A percentile compares a stretch with the other conserved stretches of the same genome.
Evolutionary conservation across 1,140 invertebrate species (phyloP).

Genomic region (Fopius arisanus): DNA sequence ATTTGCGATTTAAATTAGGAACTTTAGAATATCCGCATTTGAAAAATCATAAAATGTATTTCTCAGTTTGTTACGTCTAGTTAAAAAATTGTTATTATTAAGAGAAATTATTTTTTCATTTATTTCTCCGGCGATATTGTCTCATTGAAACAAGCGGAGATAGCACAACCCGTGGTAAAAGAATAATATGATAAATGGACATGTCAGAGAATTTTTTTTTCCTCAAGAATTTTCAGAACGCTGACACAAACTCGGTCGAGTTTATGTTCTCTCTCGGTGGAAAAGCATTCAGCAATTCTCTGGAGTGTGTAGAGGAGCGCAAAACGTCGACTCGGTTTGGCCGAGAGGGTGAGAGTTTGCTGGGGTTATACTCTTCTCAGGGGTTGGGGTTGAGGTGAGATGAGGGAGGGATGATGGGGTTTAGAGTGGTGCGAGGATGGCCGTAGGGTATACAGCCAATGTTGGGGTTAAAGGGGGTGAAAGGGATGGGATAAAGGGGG

Average conservation of each 20-base stretch:
- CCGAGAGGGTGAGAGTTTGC: conserved; percentile 2
- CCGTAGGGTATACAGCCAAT: background rate
- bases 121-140: too few species aligned
- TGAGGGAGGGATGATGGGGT: conserved; percentile 13
- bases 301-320: conserved; percentile 23
- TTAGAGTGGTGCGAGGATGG: conserved; percentile 12
- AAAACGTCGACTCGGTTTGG: conserved; percentile 6
- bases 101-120: too few species aligned
- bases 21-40: too few species aligned
- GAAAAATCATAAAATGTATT: too few species aligned
- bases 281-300: conserved; percentile 35
- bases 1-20: too few species aligned
- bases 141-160: too few species aligned
- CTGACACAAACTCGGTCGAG: conserved; percentile 35
- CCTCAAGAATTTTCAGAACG: conserved; percentile 36
- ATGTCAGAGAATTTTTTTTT: conserved; percentile 4
- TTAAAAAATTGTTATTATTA: too few species aligned
- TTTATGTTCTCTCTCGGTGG: background rate
- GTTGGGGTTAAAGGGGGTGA: conserved; percentile 22
- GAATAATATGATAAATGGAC: too few species aligned
- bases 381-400: background rate
- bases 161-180: too few species aligned
- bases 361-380: background rate
- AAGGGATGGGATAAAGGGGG: conserved; percentile 45
- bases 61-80: too few species aligned